A percentile compares a stretch with the other conserved stretches of the same genome.
phyloP scores from a whole-genome alignment of 92 coral and sea anemone genomes.

The Isaurus tuberculatus region DNA sequence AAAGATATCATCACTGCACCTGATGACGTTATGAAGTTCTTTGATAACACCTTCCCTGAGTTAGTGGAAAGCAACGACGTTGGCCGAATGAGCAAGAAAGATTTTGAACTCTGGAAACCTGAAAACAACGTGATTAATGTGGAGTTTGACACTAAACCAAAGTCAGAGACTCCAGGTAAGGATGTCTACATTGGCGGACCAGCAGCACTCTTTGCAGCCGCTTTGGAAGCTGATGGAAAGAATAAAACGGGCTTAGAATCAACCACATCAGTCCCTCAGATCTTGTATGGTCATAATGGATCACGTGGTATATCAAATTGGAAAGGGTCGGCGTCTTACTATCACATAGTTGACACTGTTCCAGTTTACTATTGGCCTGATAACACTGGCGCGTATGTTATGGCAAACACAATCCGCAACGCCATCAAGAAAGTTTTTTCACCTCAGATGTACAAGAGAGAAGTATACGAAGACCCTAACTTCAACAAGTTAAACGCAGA shows the following conservation, averaged over 20 bases:
- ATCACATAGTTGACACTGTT: not conserved
- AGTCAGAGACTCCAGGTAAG: too few relatives aligned
- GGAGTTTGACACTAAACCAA: too few relatives aligned
- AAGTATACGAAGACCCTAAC: not conserved
- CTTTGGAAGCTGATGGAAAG: too few relatives aligned
- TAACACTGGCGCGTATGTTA: constrained; percentile 6
- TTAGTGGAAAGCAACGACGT: not conserved
- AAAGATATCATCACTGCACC: constrained; percentile 6
- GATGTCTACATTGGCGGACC: too few relatives aligned
- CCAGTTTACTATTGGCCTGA: constrained; percentile 15
- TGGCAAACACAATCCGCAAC: constrained; percentile 8
- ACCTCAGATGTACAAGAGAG: not conserved
- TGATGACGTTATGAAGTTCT: constrained; percentile 4
- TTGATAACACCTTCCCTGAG: not conserved
- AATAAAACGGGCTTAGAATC: too few relatives aligned
- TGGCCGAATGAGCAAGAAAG: too few relatives aligned
- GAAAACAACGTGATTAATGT: too few relatives aligned
- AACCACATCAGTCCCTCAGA: not conserved
- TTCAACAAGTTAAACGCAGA: not conserved
- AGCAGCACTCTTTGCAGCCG: too few relatives aligned
- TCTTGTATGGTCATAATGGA: constrained; percentile 8
- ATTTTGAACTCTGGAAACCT: too few relatives aligned
- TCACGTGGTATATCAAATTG: constrained; percentile 5
- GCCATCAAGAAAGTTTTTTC: not conserved
- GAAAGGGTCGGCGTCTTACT: constrained; percentile 10